These are phyloP conservation scores for Argyrosomus regius DNA, from an alignment of 2,797 vertebrate genomes.

Conservation along the genomic window DNA sequence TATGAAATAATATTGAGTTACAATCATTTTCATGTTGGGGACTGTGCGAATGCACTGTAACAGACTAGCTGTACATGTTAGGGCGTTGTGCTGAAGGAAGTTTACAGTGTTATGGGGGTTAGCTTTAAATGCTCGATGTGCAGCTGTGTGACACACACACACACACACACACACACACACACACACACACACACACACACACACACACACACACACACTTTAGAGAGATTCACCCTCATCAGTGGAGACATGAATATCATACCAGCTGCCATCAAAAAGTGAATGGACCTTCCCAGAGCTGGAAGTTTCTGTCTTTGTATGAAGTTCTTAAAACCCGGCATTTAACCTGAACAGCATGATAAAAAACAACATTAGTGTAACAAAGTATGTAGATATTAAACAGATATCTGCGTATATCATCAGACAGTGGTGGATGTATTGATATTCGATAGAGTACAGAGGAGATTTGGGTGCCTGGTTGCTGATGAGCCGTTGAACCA, in stretches of 20 bases:
- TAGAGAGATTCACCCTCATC: neutral
- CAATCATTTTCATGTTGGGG: neutral
- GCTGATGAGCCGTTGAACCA: conserved; percentile 16
- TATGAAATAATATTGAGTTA: neutral
- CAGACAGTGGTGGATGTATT: no score
- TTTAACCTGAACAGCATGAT: neutral
- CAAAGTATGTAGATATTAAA: neutral
- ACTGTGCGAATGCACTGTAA: neutral
- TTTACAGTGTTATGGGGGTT: no score
- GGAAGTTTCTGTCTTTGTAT: conserved; percentile 6
- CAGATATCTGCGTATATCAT: no score
- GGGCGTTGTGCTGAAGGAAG: neutral
- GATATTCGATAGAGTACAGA: neutral
- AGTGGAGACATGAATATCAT: neutral
- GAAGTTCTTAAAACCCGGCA: conserved; percentile 9
- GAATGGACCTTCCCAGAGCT: neutral
- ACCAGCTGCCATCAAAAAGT: conserved; percentile 43
- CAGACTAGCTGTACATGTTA: neutral
- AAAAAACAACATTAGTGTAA: neutral
- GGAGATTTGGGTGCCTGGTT: neutral
- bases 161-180: no score
- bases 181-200: no score
- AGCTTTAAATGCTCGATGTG: neutral
- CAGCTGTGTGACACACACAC: neutral
- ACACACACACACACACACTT: no score